Evolutionary conservation across 2,113 vertebrate genomes (phyloP), one percentile per base, ranked within the genome.

Genomic region (Mesitornis unicolor): DNA sequence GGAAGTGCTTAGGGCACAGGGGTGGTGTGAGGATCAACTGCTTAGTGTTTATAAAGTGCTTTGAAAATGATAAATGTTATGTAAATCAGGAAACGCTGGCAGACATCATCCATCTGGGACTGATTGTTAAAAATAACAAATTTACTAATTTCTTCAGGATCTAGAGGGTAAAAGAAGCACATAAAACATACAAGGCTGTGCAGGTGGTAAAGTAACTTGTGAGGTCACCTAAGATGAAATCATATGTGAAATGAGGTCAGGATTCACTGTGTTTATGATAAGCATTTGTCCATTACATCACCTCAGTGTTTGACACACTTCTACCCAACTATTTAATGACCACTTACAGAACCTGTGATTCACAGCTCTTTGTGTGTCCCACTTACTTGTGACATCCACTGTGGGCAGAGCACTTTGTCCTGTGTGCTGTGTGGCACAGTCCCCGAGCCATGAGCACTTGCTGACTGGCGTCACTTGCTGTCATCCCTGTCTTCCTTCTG

Each of bases 211-310:
- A 75, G 51, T 84, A 81, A 59, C 53, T 88, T 59, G 68, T 71
- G 73, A 84, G 65, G 74, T 71, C 57, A 69, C 48, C 61, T 79
- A 31, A 61, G 75, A 88, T 92, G 90, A 84, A 95, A 95, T 89
- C 83, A 78, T 70, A 29, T 7, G 85, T 88, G 82, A 91, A 93
- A 79, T 56, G 79, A 70, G 92, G 89, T 84, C 78, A 91, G 65
- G 79, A 84, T 79, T 82, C 75, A 86, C 79, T 84, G 0, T 65
- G 71, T 73, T 61, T 75, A 15, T 71, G 57, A 78, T 80, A 91
- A 93, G 87, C 35, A 25, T 88, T 91, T 80, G 87, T 42, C 64
- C 71, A 43, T 93, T 84, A 75, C 79, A 33, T 78, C 85, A 90
- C 13, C 76, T 48, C 42, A 64, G 42, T 84, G 71, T 92, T 56